phyloP scores from a whole-genome alignment of 2,888 invertebrate species.

The Eupsilia transversa region DNA sequence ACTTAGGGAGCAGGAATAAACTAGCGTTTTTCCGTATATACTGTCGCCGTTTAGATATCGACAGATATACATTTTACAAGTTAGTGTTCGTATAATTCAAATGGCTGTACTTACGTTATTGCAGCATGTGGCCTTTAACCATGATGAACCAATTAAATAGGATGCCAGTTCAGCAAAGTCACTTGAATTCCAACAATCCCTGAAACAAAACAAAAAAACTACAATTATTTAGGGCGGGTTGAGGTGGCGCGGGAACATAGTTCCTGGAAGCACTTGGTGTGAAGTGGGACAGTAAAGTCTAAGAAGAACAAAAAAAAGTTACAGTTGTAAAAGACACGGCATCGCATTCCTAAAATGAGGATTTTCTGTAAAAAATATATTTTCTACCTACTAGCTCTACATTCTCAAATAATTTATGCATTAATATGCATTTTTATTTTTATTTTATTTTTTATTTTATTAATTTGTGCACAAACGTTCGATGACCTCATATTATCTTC shows the following conservation, averaged over 20 bases:
- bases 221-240: not conserved
- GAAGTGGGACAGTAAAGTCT: too few relatives aligned
- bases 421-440: not conserved
- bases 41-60: not conserved
- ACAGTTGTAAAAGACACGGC: too few relatives aligned
- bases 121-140: conserved; percentile 11
- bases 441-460: too few relatives aligned
- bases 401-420: too few relatives aligned
- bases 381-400: not conserved
- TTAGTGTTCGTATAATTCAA: not conserved
- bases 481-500: not conserved
- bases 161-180: conserved; percentile 8
- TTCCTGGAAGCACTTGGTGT: too few relatives aligned
- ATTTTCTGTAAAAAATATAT: too few relatives aligned
- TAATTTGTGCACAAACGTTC: not conserved
- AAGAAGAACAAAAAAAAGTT: too few relatives aligned
- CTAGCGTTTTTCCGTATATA: not conserved
- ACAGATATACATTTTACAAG: not conserved
- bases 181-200: not conserved
- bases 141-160: not conserved
- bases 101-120: conserved; percentile 28
- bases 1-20: too few relatives aligned
- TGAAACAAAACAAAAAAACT: conserved; percentile 17
- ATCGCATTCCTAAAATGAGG: not conserved
- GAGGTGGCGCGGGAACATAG: too few relatives aligned